These are phyloP conservation scores for Nomada flava DNA, from an alignment of 2,888 invertebrate species.

Conservation along the genomic window DNA sequence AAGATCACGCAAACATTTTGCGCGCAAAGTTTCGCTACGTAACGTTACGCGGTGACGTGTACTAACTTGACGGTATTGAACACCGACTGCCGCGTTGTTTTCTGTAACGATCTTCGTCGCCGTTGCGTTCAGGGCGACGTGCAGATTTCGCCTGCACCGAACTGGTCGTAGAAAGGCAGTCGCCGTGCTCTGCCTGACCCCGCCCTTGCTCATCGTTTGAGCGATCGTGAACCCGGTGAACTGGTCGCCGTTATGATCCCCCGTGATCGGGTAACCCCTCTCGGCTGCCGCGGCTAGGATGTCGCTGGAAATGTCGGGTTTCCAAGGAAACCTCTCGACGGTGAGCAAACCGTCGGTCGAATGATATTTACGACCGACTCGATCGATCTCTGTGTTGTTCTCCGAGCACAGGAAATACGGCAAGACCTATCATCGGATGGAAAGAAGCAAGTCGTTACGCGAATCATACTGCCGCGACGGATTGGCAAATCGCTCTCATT, in stretches of 20 bases:
- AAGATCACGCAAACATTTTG: too few relatives aligned
- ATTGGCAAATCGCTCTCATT: slow-evolving; percentile 46
- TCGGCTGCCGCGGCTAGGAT: slow-evolving; percentile 87
- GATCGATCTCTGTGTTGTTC: slow-evolving; percentile 88
- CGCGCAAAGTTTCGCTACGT: neutral
- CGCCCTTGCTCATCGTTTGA: slow-evolving; percentile 87
- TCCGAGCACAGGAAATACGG: slow-evolving; percentile 90
- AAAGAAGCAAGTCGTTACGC: slow-evolving; percentile 27
- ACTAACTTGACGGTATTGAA: slow-evolving; percentile 85
- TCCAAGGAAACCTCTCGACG: slow-evolving; percentile 88
- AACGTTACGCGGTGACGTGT: neutral
- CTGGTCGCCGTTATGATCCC: slow-evolving; percentile 88
- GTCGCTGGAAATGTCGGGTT: slow-evolving; percentile 87
- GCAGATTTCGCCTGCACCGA: slow-evolving; percentile 86
- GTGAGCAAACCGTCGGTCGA: slow-evolving; percentile 87
- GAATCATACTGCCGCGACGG: slow-evolving; percentile 19
- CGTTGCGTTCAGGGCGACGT: slow-evolving; percentile 87
- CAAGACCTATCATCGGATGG: slow-evolving; percentile 84
- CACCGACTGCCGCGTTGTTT: slow-evolving; percentile 85
- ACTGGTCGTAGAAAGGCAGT: slow-evolving; percentile 87
- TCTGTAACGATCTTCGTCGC: slow-evolving; percentile 86
- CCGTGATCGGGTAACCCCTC: slow-evolving; percentile 87
- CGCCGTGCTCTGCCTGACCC: slow-evolving; percentile 87
- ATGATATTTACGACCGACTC: slow-evolving; percentile 87
- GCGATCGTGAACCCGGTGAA: slow-evolving; percentile 88